A percentile compares a stretch with the other conserved stretches of the same genome.
These are phyloP conservation scores for Heliothis peltigera DNA, from an alignment of 2,888 invertebrate genomes.

Conservation along the genomic window DNA sequence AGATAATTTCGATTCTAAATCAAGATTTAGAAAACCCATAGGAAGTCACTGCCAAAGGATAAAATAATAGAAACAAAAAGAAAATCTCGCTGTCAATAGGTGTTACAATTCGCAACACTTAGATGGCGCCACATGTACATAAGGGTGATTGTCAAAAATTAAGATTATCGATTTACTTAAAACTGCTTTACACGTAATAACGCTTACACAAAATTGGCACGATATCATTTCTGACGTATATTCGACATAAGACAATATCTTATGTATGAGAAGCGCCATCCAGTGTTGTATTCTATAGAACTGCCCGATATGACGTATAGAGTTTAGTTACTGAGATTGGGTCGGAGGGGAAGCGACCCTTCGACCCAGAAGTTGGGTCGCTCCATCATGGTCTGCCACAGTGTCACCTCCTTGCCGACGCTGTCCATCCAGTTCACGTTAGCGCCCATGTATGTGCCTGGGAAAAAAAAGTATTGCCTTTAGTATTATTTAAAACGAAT, in stretches of 20 bases:
- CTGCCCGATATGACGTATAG: slow-evolving; percentile 37
- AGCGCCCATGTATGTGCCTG: slow-evolving; percentile 96
- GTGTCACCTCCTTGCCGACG: slow-evolving; percentile 95
- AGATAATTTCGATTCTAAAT: slow-evolving; percentile 20
- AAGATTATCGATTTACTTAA: slow-evolving; percentile 26
- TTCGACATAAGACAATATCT: slow-evolving; percentile 27
- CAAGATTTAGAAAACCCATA: slow-evolving; percentile 10
- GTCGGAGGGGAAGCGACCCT: slow-evolving; percentile 95
- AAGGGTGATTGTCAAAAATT: slow-evolving; percentile 17
- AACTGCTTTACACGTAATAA: slow-evolving; percentile 38
- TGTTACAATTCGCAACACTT: slow-evolving; percentile 17
- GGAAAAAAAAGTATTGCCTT: slow-evolving; percentile 53
- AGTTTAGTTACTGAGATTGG: slow-evolving; percentile 90
- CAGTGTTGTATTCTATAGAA: slow-evolving; percentile 37
- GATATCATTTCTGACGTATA: slow-evolving; percentile 36
- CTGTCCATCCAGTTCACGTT: slow-evolving; percentile 99
- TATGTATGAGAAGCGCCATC: slow-evolving; percentile 18
- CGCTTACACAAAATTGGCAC: slow-evolving; percentile 47
- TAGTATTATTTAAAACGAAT: slow-evolving; percentile 4
- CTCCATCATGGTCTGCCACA: slow-evolving; percentile 98
- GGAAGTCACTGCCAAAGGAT: slow-evolving; percentile 22
- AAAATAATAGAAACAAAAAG: slow-evolving; percentile 15
- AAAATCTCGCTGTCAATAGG: slow-evolving; percentile 22
- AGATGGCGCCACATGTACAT: slow-evolving; percentile 22
- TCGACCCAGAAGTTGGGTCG: slow-evolving; percentile 99